Percentiles rank a stretch among this genome's conserved stretches.
These are phyloP conservation scores for Rhodeus uyekii DNA, from an alignment of 2,797 vertebrate genomes.

Conservation along the genomic window DNA sequence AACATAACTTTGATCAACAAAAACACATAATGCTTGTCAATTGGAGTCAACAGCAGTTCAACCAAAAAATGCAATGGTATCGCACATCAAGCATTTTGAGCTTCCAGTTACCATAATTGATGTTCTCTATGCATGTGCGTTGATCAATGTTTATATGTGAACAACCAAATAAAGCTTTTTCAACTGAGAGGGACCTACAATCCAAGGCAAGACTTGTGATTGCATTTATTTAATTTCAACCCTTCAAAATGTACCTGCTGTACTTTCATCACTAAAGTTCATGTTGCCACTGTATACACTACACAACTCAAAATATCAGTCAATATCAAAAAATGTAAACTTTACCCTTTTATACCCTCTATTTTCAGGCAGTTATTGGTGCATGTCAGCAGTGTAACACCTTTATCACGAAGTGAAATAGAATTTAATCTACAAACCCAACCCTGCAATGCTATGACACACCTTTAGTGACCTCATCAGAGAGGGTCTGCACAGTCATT, in stretches of 20 bases:
- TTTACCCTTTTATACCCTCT: background rate
- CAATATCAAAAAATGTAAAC: background rate
- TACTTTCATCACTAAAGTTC: background rate
- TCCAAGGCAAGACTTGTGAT: background rate
- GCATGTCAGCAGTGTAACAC: conserved; percentile 29
- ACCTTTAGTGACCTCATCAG: conserved; percentile 62
- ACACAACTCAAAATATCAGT: background rate
- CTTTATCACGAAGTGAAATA: conserved; percentile 33
- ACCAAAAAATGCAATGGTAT: no score
- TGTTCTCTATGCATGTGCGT: background rate
- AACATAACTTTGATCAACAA: no score
- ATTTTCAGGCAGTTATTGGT: conserved; percentile 23
- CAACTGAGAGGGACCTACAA: background rate
- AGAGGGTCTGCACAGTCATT: conserved; percentile 48
- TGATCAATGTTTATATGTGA: background rate
- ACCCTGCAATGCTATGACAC: conserved; percentile 58
- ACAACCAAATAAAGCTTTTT: no score
- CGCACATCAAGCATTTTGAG: background rate
- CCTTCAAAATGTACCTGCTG: background rate
- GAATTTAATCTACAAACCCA: conserved; percentile 42
- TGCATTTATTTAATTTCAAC: background rate
- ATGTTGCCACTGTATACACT: conserved; percentile 24
- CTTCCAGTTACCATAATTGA: background rate
- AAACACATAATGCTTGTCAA: no score
- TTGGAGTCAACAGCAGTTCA: no score